phyloP scores from a whole-genome alignment of 2,888 invertebrate species.

The Cryptops parisi region DNA sequence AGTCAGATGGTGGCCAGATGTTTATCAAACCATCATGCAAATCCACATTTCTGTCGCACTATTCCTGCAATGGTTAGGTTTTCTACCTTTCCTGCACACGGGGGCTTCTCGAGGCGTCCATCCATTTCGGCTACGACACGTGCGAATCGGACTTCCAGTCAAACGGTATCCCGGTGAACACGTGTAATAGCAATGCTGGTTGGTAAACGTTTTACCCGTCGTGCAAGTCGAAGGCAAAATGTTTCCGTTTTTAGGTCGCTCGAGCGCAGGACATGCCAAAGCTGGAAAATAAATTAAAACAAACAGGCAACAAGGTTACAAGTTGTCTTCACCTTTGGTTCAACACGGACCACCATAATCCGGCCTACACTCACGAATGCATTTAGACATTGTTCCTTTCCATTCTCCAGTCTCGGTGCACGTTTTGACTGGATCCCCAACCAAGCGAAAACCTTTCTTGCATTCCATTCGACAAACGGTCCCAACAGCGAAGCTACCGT shows the following conservation, averaged over 20 bases:
- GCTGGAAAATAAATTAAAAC: conserved; percentile 29
- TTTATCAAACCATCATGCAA: too few species aligned
- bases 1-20: too few species aligned
- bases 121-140: conserved; percentile 29
- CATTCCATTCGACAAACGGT: conserved; percentile 36
- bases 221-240: conserved; percentile 40
- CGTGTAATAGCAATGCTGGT: conserved; percentile 32
- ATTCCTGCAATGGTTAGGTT: not conserved
- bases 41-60: conserved; percentile 1
- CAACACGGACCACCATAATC: too few species aligned
- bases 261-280: conserved; percentile 37
- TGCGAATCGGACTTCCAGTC: conserved; percentile 25
- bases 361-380: conserved; percentile 5
- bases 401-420: conserved; percentile 40
- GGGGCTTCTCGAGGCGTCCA: conserved; percentile 29
- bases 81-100: conserved; percentile 20
- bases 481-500: conserved; percentile 2
- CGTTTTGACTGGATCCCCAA: conserved; percentile 38
- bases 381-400: conserved; percentile 21
- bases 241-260: conserved; percentile 37
- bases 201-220: conserved; percentile 34
- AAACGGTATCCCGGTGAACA: conserved; percentile 38
- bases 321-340: too few species aligned
- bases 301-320: too few species aligned
- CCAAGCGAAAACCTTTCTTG: conserved; percentile 39